These are phyloP conservation scores for Oreotragus oreotragus DNA, from an alignment of 2,113 vertebrate genomes.

Conservation along the genomic window DNA sequence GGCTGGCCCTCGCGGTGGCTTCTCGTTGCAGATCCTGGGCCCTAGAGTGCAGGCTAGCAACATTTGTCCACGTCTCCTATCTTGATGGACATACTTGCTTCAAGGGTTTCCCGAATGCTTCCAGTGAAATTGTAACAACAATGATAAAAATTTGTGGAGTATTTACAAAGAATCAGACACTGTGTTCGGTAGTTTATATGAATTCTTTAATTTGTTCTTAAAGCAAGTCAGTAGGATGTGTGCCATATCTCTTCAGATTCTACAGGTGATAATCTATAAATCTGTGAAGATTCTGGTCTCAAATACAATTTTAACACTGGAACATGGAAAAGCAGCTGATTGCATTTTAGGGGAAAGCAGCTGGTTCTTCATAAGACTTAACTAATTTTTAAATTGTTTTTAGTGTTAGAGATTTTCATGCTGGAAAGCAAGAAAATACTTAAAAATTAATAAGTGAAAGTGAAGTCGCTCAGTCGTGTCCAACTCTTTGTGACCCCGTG, in stretches of 20 bases:
- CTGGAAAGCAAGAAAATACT: neutral
- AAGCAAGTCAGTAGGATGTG: neutral
- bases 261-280: neutral
- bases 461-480: too few species aligned
- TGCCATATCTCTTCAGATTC: neutral
- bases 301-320: neutral
- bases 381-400: neutral
- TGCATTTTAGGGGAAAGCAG: neutral
- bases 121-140: neutral
- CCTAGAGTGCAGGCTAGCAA: neutral
- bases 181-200: neutral
- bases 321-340: neutral
- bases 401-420: neutral
- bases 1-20: neutral
- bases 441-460: neutral
- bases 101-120: neutral
- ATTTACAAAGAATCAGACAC: neutral
- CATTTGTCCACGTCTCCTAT: neutral
- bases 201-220: neutral
- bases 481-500: too few species aligned
- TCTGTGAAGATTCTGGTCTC: neutral
- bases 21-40: neutral
- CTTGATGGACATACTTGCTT: neutral
- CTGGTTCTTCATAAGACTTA: neutral
- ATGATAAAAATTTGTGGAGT: neutral